Base-by-base conservation (phyloP, 2,888 invertebrate genomes). In the Ormyrus nitidulus region DNA sequence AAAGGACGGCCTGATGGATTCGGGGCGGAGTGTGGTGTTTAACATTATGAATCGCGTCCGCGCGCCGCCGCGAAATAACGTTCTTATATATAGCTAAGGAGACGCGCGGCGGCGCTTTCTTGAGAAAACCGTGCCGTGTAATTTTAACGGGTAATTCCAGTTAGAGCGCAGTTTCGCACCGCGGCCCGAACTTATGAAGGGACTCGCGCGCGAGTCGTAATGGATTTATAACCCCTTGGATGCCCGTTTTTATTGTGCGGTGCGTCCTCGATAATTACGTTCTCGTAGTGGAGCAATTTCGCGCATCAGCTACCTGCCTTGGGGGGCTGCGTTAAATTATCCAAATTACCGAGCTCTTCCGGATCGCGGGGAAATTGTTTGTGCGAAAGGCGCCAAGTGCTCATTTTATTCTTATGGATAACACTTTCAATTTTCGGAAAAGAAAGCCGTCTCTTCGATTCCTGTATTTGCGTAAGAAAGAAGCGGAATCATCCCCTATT, bases 81-180 rank as follows among this genome's bases (percentile, higher is more conserved):
- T 6, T 34, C 11, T n/a, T 68, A 34, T 34, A 34, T 34, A 58
- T n/a, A n/a, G 69, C 54, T 1, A 1, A 1, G 34, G 34, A 34
- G 19, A 34, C 11, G 13, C 13, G 74, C 11, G 8, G 34, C 19
- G 19, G 19, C 34, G 34, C 34, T 48, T 69, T 49, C 62, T 62
- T 72, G 61, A 53, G 53, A 72, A 72, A 72, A 72, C 53, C 11
- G 51, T 54, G 44, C 5, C 34, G 49, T 74, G 34, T 74, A 66
- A 58, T 74, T 74, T 74, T 74, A 74, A 74, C 56, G 58, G 65
- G 11, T 49, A 56, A 74, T 54, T 72, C 62, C 7, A 62, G 53
- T 72, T 72, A 49, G 48, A 34, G 6, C 11, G 46, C 5, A 56
- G 56, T 46, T 34, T 46, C 46, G 62, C 34, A 0, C 62, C 53